These are phyloP conservation scores for Melopsittacus undulatus DNA, from an alignment of 2,797 vertebrate species.

Conservation along the genomic window DNA sequence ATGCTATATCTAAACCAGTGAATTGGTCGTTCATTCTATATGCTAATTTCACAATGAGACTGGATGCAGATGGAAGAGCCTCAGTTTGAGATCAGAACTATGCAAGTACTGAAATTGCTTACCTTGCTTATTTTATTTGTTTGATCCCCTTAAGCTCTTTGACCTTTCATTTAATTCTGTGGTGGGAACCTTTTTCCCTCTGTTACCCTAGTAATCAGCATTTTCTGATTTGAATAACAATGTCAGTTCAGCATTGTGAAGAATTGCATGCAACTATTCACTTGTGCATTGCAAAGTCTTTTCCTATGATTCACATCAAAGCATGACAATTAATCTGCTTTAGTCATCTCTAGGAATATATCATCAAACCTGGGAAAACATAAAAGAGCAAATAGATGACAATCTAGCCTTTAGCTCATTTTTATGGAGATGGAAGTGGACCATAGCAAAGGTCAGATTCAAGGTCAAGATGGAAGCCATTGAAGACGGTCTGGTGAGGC, in stretches of 20 bases:
- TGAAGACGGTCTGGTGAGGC: neutral
- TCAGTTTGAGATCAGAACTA: neutral
- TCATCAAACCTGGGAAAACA: neutral
- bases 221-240: conserved; percentile 30
- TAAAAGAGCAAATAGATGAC: conserved; percentile 2
- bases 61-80: neutral
- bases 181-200: conserved; percentile 20
- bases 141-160: neutral
- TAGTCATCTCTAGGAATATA: neutral
- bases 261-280: neutral
- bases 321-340: conserved; percentile 1
- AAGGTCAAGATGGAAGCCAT: conserved; percentile 56
- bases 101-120: neutral
- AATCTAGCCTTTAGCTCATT: neutral
- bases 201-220: neutral
- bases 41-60: neutral
- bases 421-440: conserved; percentile 47
- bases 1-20: neutral
- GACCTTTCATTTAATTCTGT: conserved; percentile 37
- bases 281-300: neutral
- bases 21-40: neutral
- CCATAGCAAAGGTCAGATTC: conserved; percentile 36
- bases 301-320: neutral
- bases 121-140: neutral
- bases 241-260: neutral